Base-by-base conservation (phyloP, 2,797 vertebrate species). In the Sebastolobus altivelis region DNA sequence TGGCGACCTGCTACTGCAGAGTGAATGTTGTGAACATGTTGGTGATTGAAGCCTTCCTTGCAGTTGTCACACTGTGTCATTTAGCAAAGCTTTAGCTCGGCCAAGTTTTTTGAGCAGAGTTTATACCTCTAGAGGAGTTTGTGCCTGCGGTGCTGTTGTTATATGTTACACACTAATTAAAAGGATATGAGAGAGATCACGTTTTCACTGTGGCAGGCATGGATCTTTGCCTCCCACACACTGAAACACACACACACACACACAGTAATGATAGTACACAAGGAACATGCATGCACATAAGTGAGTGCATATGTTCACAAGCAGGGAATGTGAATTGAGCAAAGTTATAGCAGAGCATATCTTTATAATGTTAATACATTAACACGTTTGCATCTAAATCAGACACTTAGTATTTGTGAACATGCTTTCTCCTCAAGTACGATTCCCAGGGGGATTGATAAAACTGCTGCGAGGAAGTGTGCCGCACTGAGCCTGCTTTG, bases 101-200 rank as follows among this genome's bases (percentile, higher is more conserved):
- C 29, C 22, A 54, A 3, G 22, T 72, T 65, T 54, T 61, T 43
- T 72, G 46, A 20, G 10, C 9, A 46, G 40, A 77, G 67, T 87
- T 77, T 83, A 33, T 65, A 49, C 65, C 82, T 68, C 55, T 10
- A n/a, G 16, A 84, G 35, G 72, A 75, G 65, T 75, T 75, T 88
- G 83, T 86, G 72, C 65, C 46, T 77, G 46, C 71, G 54, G 54
- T 86, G 72, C 71, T 61, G 78, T 81, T 79, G 74, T 78, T 79
- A 63, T 49, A 83, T 82, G 77, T 89, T 83, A 76, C 61, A 75
- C 55, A 43, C 80, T 92, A 93, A 95, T 95, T 92, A 85, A 75
- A 89, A 77, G 61, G 77, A 92, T 87, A 54, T 68, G 18, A 82
- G 85, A 37, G 63, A 77, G 59, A 88, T 87, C 92, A 92, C 59